Conservation (phyloP, 2,888 invertebrate genomes). For the Colostygia pectinataria region DNA sequence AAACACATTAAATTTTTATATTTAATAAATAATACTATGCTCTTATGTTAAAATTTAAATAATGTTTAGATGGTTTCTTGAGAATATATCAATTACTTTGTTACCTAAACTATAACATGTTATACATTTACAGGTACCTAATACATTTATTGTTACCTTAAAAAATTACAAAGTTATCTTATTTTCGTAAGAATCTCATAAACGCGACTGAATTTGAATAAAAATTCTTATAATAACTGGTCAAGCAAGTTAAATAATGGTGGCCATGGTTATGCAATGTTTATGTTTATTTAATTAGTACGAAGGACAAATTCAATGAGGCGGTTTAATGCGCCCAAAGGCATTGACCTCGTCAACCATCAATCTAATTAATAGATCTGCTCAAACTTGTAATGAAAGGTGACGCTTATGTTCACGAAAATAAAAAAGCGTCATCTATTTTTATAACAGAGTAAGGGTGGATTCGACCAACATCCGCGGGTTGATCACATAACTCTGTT, state of each 20-base stretch:
- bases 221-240: background rate
- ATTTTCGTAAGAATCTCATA: slow-evolving; percentile 34
- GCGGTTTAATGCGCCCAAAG: slow-evolving; percentile 14
- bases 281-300: slow-evolving; percentile 15
- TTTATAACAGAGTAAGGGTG: too few species aligned
- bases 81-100: background rate
- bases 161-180: slow-evolving; percentile 14
- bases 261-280: background rate
- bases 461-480: too few species aligned
- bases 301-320: slow-evolving; percentile 8
- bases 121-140: background rate
- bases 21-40: slow-evolving; percentile 7
- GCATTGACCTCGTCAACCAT: slow-evolving; percentile 7
- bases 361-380: slow-evolving; percentile 19
- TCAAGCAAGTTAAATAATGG: slow-evolving; percentile 12
- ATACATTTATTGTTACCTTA: background rate
- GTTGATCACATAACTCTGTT: too few species aligned
- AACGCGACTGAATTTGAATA: slow-evolving; percentile 12
- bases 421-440: too few species aligned
- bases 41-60: background rate
- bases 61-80: background rate
- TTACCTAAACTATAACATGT: background rate
- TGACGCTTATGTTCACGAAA: background rate
- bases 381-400: slow-evolving; percentile 3
- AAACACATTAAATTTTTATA: too few species aligned